phyloP scores from a whole-genome alignment of 2,113 vertebrate genomes.

The Hydrochoerus hydrochaeris region DNA sequence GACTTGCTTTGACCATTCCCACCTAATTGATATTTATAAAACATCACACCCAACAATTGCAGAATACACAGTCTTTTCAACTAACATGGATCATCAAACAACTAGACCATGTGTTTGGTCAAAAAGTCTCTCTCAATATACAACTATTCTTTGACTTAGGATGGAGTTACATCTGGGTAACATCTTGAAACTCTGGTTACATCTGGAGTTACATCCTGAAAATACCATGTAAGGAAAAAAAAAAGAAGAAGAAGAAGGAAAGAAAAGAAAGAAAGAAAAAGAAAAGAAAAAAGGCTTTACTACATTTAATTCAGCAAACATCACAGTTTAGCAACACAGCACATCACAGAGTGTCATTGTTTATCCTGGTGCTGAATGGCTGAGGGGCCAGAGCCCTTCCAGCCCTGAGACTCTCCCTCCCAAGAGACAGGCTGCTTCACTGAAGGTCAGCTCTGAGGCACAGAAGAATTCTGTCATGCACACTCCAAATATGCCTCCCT shows the following conservation, averaged over 20 bases:
- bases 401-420: too few species aligned
- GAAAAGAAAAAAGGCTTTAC: background rate
- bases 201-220: background rate
- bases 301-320: background rate
- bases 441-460: background rate
- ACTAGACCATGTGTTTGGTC: background rate
- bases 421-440: background rate
- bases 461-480: background rate
- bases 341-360: too few species aligned
- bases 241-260: too few species aligned
- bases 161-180: background rate
- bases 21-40: background rate
- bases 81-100: background rate
- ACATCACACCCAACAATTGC: background rate
- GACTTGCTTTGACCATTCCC: background rate
- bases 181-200: too few species aligned
- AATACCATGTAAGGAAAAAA: background rate
- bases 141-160: background rate
- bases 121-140: background rate
- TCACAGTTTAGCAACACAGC: background rate
- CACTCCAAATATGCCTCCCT: background rate
- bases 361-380: background rate
- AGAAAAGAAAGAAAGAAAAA: too few species aligned
- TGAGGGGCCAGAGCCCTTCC: background rate
- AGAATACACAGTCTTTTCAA: background rate